phyloP scores from a whole-genome alignment of 2,797 vertebrate species.

The Semotilus atromaculatus region DNA sequence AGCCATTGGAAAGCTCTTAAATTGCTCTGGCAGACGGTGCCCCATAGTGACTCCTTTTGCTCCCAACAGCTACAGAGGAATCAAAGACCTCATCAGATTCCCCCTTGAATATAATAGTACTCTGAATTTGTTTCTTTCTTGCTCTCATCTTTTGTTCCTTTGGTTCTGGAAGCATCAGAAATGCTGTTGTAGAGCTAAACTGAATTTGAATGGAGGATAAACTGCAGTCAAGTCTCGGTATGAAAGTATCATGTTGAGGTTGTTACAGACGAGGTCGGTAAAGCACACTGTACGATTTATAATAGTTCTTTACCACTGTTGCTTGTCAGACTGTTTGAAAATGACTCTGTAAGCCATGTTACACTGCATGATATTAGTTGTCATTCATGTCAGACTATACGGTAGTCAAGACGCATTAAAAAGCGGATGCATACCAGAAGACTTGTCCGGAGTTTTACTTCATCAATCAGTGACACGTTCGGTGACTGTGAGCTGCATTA shows the following conservation, averaged over 20 bases:
- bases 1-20: conserved; percentile 64
- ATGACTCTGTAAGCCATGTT: not conserved
- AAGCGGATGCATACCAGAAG: not conserved
- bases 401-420: not conserved
- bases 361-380: not conserved
- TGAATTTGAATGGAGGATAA: not conserved
- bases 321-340: not conserved
- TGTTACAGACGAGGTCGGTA: too few relatives aligned
- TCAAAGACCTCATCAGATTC: conserved; percentile 50
- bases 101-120: conserved; percentile 30
- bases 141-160: not conserved
- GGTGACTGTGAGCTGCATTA: not conserved
- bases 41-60: conserved; percentile 37
- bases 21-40: conserved; percentile 61
- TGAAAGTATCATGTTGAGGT: not conserved
- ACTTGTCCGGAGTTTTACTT: not conserved
- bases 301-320: not conserved
- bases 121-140: conserved; percentile 21
- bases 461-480: not conserved
- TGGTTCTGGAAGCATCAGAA: conserved; percentile 12
- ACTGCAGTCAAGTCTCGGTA: not conserved
- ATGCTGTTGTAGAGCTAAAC: not conserved
- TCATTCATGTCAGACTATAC: not conserved
- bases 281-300: not conserved
- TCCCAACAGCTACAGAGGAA: conserved; percentile 47